Base-by-base conservation (phyloP, 2,797 vertebrate genomes). In the Semotilus atromaculatus region DNA sequence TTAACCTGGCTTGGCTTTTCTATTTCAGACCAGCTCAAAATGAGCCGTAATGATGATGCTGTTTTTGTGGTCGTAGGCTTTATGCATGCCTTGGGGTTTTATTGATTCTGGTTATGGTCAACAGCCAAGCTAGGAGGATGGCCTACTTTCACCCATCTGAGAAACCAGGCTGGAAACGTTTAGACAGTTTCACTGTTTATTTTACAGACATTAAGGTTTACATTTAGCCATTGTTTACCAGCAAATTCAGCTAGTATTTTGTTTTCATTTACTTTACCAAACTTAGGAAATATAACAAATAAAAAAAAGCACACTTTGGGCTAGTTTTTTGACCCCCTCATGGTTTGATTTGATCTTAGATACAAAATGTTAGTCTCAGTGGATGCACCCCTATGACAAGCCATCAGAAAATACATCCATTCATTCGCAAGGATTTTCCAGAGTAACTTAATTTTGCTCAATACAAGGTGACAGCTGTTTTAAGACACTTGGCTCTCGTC, bases 51-150 rank as follows among this genome's bases (percentile, higher is more conserved):
- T 94, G 90, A 90, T 89, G 83, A 91, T 92, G 86, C 87, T 87
- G 88, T 93, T 90, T 91, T 88, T 94, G 92, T 93, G 94, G 93
- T 93, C 76, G 45, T 82, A 87, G 66, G 76, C 90, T 94, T 93
- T 92, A 31, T 93, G 90, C 92, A 89, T 92, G 91, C 88, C 85
- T 81, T 92, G 83, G 90, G 86, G 85, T 93, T 94, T 94, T 91
- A 92, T 86, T 93, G 92, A 90, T 92, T 94, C 89, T 89, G 90
- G 89, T 89, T 94, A 93, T 92, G 93, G 93, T 94, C 92, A 91
- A 87, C 86, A 82, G 62, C 87, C 81, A 88, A 91, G 90, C 91
- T 91, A 86, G 71, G 78, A 79, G 76, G 62, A n/a, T 83, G 83
- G 53, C 84, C 72, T 72, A 71, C 77, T 82, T 87, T 81, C 79